These are phyloP conservation scores for Eciton burchellii DNA, from an alignment of 1,140 invertebrate genomes.

Conservation along the genomic window DNA sequence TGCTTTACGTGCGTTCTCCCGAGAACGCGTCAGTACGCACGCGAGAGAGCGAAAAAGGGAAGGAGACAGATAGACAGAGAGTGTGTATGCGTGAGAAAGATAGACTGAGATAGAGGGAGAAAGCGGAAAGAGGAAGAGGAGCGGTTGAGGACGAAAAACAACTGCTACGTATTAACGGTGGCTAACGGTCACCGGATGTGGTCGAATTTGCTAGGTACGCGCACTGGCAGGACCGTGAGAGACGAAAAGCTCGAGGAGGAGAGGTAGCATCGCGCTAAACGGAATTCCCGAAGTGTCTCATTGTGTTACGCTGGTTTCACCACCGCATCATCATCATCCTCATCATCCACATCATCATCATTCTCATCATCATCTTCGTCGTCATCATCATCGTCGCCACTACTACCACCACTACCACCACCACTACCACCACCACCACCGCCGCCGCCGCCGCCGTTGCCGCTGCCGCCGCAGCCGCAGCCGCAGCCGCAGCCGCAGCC, in stretches of 20 bases:
- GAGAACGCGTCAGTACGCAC: not conserved
- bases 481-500: no score
- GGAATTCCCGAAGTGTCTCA: constrained; percentile 63
- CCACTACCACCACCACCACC: no score
- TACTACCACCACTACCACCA: no score
- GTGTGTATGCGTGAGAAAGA: no score
- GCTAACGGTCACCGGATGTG: constrained; percentile 81
- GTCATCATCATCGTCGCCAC: not conserved
- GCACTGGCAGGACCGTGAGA: constrained; percentile 73
- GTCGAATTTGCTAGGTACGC: constrained; percentile 68
- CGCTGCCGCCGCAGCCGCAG: no score
- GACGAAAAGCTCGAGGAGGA: constrained; percentile 64
- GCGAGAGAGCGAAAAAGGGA: not conserved
- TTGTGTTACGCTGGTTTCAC: constrained; percentile 68
- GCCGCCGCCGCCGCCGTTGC: no score
- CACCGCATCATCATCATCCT: constrained; percentile 23
- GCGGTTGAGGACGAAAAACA: not conserved
- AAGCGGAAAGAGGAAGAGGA: constrained; percentile 26
- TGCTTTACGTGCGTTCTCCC: constrained; percentile 14
- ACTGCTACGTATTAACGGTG: constrained; percentile 59
- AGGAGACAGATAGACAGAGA: no score
- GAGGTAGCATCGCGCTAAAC: constrained; percentile 76
- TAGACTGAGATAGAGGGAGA: constrained; percentile 6
- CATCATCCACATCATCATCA: constrained; percentile 10
- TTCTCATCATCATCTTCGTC: not conserved